Base-by-base conservation (phyloP, 2,888 invertebrate genomes). In the Serrognathus titanus region DNA sequence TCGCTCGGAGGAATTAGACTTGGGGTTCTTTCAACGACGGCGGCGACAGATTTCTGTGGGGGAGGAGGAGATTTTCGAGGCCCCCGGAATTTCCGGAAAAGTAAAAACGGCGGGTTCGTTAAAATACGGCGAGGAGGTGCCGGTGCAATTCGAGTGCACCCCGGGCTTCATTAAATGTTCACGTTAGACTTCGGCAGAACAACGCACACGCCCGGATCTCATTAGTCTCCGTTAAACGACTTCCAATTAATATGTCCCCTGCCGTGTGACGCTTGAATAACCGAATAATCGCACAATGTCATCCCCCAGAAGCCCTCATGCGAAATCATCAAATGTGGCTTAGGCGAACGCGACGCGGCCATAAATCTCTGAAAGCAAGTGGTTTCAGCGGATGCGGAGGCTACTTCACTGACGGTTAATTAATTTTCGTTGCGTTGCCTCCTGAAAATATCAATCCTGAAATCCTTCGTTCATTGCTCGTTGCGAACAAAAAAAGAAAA, bases 91-190 rank as follows among this genome's bases (percentile, higher is more conserved):
- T 31, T 31, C 24, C 24, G 5, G 8, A 13, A n/a, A 16, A 12
- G 45, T 31, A 31, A 41, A 10, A 51, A 37, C 49, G 48, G 31
- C 48, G 24, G 24, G 24, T 31, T 31, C 24, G 24, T 31, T 31
- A 31, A 31, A 31, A 31, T 6, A 6, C 24, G 24, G 1, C 24
- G 5, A 31, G 24, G 24, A 6, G 20, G 3, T 20, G 20, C n/a
- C n/a, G 24, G 1, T 31, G 24, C 24, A 31, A 3, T 31, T 31
- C 24, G 24, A 31, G 24, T 31, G 24, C 43, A 43, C n/a, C 43
- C 58, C 64, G 55, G 63, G 61, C 64, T 70, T 74, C 74, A 72
- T 74, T 73, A 74, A 72, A 73, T 71, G 68, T 71, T 73, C 71
- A 72, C 71, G 73, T 71, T 69, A 68, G 70, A 66, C 62, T 73